Base-by-base conservation (phyloP, 2,797 vertebrate genomes). In the Amphiprion clarkii region DNA sequence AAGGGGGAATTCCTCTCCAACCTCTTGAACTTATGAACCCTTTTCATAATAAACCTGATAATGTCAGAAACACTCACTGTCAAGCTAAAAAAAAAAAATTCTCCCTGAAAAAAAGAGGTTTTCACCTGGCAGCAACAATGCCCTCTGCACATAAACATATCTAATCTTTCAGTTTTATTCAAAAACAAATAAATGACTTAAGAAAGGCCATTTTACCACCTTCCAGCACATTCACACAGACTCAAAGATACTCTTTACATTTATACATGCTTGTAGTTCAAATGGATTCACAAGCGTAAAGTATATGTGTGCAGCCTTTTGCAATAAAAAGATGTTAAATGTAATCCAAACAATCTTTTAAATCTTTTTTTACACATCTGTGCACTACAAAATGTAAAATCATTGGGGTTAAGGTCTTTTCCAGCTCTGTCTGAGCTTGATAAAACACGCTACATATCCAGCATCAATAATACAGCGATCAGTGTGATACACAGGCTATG, bases 381-480 rank as follows among this genome's bases (percentile, higher is more conserved):
- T 53, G 16, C 21, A 60, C 46, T n/a, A 44, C n/a, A 23, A 57
- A 29, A 42, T 42, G 31, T 27, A 4, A 54, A 53, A 29, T 71
- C 65, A 58, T 67, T 4, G 49, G 64, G 67, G 71, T 65, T 55
- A 60, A 39, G 81, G 55, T 84, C 81, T 44, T 69, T 84, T 77
- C 84, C 76, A 80, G 12, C 56, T 53, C 36, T 31, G 71, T 65
- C 19, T 40, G 57, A 67, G 79, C 71, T 75, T 54, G 48, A 78
- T 76, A 44, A 76, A 84, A 64, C 71, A 19, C 44, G 77, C 17
- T 11, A 46, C 68, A 44, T 51, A 77, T 49, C 51, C 29, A 8
- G 14, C 84, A 86, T 90, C 58, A 90, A 91, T 91, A 89, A 90
- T 88, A 78, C 39, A 92, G 71, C 4, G n/a, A 78, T 90, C 79